These are phyloP conservation scores for Cryptomyrus ogoouensis DNA, from an alignment of 2,113 vertebrate species.

Conservation along the genomic window DNA sequence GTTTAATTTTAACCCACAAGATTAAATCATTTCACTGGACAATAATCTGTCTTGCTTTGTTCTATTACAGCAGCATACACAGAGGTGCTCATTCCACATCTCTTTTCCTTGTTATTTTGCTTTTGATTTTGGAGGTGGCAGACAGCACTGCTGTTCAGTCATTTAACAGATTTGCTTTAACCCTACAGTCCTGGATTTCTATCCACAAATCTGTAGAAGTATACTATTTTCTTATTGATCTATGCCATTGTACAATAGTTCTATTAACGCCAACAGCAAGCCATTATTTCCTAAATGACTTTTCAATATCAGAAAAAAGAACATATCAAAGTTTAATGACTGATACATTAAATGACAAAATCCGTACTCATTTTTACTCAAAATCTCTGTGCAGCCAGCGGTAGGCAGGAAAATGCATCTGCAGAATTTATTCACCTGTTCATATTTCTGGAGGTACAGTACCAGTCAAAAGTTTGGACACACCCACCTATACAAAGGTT, in stretches of 20 bases:
- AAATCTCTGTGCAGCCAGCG: neutral
- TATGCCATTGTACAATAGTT: neutral
- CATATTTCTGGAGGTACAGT: neutral
- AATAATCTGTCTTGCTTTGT: too few relatives aligned
- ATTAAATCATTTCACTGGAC: too few relatives aligned
- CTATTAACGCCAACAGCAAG: neutral
- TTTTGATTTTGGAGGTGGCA: too few relatives aligned
- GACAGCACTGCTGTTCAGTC: too few relatives aligned
- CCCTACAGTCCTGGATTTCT: neutral
- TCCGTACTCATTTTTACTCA: neutral
- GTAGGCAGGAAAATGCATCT: neutral
- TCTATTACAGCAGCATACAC: too few relatives aligned
- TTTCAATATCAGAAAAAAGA: neutral
- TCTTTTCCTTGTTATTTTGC: too few relatives aligned
- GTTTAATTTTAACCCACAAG: too few relatives aligned
- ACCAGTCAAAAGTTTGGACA: too few relatives aligned
- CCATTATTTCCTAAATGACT: neutral
- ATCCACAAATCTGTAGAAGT: neutral
- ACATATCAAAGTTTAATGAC: neutral
- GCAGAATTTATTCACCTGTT: neutral
- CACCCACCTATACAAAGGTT: too few relatives aligned
- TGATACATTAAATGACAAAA: neutral
- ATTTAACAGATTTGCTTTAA: neutral
- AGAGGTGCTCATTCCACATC: too few relatives aligned
- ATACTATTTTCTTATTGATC: too few relatives aligned